These are phyloP conservation scores for Phyllopteryx taeniolatus DNA, from an alignment of 2,113 vertebrate genomes.

Conservation along the genomic window DNA sequence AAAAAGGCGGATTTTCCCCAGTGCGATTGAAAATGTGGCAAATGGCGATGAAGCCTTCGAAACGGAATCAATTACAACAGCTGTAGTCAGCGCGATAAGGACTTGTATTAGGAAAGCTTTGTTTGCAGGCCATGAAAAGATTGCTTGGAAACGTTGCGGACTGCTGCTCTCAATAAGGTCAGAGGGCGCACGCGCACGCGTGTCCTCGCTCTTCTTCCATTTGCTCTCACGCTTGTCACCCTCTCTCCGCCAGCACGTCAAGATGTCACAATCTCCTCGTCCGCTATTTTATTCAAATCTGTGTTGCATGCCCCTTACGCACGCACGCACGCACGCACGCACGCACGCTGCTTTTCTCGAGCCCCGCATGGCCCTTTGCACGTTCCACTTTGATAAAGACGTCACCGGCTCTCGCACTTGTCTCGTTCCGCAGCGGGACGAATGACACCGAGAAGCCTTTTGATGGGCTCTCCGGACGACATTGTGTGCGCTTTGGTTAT, in stretches of 20 bases:
- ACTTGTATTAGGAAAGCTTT: too few species aligned
- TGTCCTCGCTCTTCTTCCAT: conserved; percentile 22
- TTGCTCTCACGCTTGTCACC: conserved; percentile 28
- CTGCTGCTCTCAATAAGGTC: not conserved
- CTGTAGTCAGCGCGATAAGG: too few species aligned
- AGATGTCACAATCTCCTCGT: conserved; percentile 16
- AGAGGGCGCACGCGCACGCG: not conserved
- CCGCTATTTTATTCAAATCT: not conserved
- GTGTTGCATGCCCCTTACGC: conserved; percentile 2
- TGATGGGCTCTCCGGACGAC: conserved; percentile 29
- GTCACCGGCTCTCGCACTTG: conserved; percentile 25
- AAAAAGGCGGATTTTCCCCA: too few species aligned
- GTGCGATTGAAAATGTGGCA: too few species aligned
- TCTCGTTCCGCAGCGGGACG: conserved; percentile 27
- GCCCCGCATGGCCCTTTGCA: not conserved
- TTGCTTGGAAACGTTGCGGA: too few species aligned
- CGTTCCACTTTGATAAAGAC: conserved; percentile 9
- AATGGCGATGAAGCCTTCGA: not conserved
- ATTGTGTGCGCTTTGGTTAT: conserved; percentile 1
- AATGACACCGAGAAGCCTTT: conserved; percentile 11
- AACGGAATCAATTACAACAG: too few species aligned
- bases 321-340: not conserved
- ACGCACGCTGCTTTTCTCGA: not conserved
- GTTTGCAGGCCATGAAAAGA: too few species aligned
- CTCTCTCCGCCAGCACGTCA: conserved; percentile 32